Evolutionary conservation across 1,140 invertebrate genomes (phyloP).

Genomic region (Heliconius melpomene): DNA sequence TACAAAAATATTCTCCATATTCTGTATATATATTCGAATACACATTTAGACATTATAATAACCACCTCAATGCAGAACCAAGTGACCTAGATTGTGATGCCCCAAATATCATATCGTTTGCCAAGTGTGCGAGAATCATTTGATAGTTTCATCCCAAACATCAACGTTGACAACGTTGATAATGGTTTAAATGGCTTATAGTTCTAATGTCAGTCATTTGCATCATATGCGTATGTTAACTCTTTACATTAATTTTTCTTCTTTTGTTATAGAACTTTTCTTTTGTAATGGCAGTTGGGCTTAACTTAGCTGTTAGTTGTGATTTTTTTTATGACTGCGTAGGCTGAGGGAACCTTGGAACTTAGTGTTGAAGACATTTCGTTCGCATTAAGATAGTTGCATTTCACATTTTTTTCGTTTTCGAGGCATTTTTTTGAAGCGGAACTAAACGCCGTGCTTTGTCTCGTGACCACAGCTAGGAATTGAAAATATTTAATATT

Average conservation of each 20-base stretch:
- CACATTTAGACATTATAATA: constrained; percentile 8
- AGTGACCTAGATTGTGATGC: constrained; percentile 72
- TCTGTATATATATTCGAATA: background rate
- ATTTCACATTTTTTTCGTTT: too few relatives aligned
- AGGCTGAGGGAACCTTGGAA: too few relatives aligned
- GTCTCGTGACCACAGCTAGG: too few relatives aligned
- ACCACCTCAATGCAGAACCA: constrained; percentile 43
- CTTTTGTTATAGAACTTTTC: constrained; percentile 1
- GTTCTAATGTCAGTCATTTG: constrained; percentile 8
- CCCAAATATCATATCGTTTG: constrained; percentile 65
- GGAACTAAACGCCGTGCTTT: too few relatives aligned
- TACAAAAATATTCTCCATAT: background rate
- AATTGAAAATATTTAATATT: too few relatives aligned
- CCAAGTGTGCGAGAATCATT: constrained; percentile 54
- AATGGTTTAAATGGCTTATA: background rate
- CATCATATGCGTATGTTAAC: background rate
- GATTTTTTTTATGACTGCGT: background rate
- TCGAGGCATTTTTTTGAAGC: too few relatives aligned
- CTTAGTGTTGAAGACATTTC: too few relatives aligned
- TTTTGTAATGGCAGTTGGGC: background rate
- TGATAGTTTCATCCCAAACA: constrained; percentile 41
- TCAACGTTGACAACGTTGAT: constrained; percentile 6
- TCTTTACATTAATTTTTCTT: background rate
- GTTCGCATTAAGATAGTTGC: background rate
- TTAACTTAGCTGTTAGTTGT: background rate